Evolutionary conservation across 2,113 vertebrate species (phyloP), one percentile per base, ranked within the genome.

Genomic region (Callorhinus ursinus): DNA sequence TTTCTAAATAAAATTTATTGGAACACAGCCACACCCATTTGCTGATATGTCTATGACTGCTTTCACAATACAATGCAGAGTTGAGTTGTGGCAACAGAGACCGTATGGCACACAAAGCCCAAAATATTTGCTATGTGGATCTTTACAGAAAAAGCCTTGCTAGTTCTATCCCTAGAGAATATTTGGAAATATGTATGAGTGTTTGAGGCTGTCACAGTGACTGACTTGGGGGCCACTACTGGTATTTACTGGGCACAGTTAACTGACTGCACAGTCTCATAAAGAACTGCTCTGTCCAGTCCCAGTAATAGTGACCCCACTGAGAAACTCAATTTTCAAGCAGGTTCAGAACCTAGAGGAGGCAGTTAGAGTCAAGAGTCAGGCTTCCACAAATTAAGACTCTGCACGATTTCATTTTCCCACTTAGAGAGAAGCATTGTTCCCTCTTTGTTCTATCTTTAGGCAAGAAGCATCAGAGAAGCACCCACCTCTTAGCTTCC

Each of bases 401-500:
- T 12, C 21, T 10, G 18, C 11, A 59, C 0, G 0, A 53, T 49
- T 53, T 59, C 9, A 2, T 36, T 15, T 33, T 28, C 22, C 15
- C 2, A 2, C 81, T 85, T n/a, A 49, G 39, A 67, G 61, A 94
- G 9, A 85, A 3, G 31, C 49, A 39, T n/a, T 26, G 26, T 4
- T 11, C 31, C 1, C 36, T 4, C 13, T 61, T 51, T 65, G 42
- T 5, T 51, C 74, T 55, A 33, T 59, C 88, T 85, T 88, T 80
- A 90, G 76, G 42, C 51, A 96, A 90, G 59, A 77, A 86, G 59
- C 49, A 55, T 61, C 46, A 69, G 24, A 57, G 57, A 55, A 21
- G 55, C 55, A 80, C 55, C 33, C 8, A 86, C 82, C 49, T 92
- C 86, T 86, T n/a, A 42, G 53, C 87, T 89, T 72, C 71, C 53